A percentile compares a stretch with the other conserved stretches of the same genome.
These are phyloP conservation scores for Aphyosemion australe DNA, from an alignment of 2,113 vertebrate species.

Conservation along the genomic window DNA sequence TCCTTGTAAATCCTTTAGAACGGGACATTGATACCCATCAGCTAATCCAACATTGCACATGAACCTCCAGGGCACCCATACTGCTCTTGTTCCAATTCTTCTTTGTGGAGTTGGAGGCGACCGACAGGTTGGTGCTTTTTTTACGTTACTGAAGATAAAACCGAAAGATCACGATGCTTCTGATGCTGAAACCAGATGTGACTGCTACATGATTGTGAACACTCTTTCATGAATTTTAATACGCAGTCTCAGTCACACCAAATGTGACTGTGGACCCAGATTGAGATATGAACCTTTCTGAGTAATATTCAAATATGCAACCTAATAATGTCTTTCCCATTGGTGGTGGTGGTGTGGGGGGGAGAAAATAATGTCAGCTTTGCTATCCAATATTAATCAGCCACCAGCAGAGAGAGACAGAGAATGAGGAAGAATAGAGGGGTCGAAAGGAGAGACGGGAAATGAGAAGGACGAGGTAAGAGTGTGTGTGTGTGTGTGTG, in stretches of 20 bases:
- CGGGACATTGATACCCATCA: slow-evolving; percentile 34
- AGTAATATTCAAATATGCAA: slow-evolving; percentile 23
- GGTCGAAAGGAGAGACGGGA: neutral
- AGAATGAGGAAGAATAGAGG: slow-evolving; percentile 30
- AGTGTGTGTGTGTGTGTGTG: slow-evolving; percentile 1
- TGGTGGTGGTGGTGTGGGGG: neutral
- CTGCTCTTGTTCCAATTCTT: slow-evolving; percentile 32
- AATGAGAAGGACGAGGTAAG: neutral
- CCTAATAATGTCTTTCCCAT: slow-evolving; percentile 18
- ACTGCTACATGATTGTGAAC: slow-evolving; percentile 1
- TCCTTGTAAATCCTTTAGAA: slow-evolving; percentile 43
- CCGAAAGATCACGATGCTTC: slow-evolving; percentile 2
- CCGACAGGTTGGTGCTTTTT: neutral
- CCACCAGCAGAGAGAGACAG: slow-evolving; percentile 59
- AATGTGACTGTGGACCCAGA: slow-evolving; percentile 6
- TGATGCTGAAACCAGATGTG: slow-evolving; percentile 14
- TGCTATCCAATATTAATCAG: slow-evolving; percentile 62
- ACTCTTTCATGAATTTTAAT: slow-evolving; percentile 11
- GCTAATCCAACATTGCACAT: slow-evolving; percentile 40
- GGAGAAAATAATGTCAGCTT: slow-evolving; percentile 17
- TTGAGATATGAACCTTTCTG: slow-evolving; percentile 6
- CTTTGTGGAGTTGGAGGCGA: slow-evolving; percentile 10
- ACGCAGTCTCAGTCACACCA: neutral
- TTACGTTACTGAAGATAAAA: slow-evolving; percentile 18
- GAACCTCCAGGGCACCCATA: slow-evolving; percentile 34